Evolutionary conservation across 2,888 invertebrate genomes (phyloP), one percentile per base, ranked within the genome.

Genomic region (Erebia palarica): DNA sequence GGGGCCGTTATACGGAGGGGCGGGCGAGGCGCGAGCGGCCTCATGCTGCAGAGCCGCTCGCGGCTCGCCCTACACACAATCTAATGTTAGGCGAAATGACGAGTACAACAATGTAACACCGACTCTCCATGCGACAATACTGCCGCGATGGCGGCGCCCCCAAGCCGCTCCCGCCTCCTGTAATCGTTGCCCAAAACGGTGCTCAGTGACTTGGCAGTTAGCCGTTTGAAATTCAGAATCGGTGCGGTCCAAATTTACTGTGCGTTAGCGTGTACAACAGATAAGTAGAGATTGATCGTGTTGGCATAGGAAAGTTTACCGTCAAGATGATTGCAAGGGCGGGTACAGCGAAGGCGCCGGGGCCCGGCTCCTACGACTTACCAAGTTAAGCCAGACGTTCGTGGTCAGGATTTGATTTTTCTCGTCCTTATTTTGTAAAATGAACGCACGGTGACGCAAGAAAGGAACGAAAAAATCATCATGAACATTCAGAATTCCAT

Each of bases 391-490:
- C 98, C 98, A 99, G 94, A 98, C 97, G 95, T 98, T 99, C 94
- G 98, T 98, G 90, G 98, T 97, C 94, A 99, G 96, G 94, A 99
- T 98, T 96, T 98, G 98, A 95, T 98, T 98, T 96, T 99, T 99
- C 96, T 99, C 99, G 94, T 99, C 99, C 99, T 99, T 92, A 90
- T 91, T 91, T 91, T 88, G 91, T 88, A 83, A 88, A 96, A 93
- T 96, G 95, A 94, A 95, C 93, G 94, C 92, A 90, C 92, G 92
- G 89, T 86, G 88, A 86, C 90, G 91, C 91, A 90, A 91, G 92
- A 94, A 91, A 90, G 89, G 89, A 90, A 91, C 84, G 89, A 91
- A 91, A 92, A 90, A 85, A 87, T 68, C 80, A 89, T 83, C 84
- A 87, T 89, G 82, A 90, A 89, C 86, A 90, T 86, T 80, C 73